Evolutionary conservation across 2,888 invertebrate genomes (phyloP).

Genomic region (Epicampocera succincta): DNA sequence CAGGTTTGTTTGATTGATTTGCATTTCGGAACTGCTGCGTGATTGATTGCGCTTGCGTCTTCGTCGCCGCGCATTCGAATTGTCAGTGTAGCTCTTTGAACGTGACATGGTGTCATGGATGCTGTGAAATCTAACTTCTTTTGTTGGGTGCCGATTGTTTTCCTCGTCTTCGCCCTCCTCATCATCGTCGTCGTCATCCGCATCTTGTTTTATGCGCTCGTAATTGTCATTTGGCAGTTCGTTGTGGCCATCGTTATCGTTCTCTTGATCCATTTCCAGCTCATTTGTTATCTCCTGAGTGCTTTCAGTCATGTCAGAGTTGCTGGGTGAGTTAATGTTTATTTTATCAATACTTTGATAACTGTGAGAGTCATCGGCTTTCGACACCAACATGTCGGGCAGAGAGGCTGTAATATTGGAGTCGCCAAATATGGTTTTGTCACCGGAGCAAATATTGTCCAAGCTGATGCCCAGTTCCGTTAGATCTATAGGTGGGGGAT

Average conservation of each 20-base stretch:
- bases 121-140: slow-evolving; percentile 81
- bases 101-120: slow-evolving; percentile 82
- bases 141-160: slow-evolving; percentile 74
- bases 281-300: slow-evolving; percentile 80
- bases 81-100: slow-evolving; percentile 83
- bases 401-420: slow-evolving; percentile 83
- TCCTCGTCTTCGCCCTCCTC: slow-evolving; percentile 66
- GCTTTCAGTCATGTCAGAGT: slow-evolving; percentile 79
- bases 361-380: slow-evolving; percentile 79
- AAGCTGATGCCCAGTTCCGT: slow-evolving; percentile 83
- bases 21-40: slow-evolving; percentile 81
- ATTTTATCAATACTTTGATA: slow-evolving; percentile 81
- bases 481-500: slow-evolving; percentile 84
- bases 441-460: slow-evolving; percentile 83
- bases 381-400: slow-evolving; percentile 83
- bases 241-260: slow-evolving; percentile 74
- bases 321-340: slow-evolving; percentile 79
- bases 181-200: slow-evolving; percentile 70
- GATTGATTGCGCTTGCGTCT: slow-evolving; percentile 79
- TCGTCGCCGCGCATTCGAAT: slow-evolving; percentile 79
- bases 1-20: slow-evolving; percentile 80
- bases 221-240: slow-evolving; percentile 76
- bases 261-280: slow-evolving; percentile 76
- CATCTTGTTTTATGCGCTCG: slow-evolving; percentile 72
- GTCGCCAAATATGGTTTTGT: slow-evolving; percentile 81